Conservation (phyloP, 2,113 vertebrate species). For the Macrotis lagotis region DNA sequence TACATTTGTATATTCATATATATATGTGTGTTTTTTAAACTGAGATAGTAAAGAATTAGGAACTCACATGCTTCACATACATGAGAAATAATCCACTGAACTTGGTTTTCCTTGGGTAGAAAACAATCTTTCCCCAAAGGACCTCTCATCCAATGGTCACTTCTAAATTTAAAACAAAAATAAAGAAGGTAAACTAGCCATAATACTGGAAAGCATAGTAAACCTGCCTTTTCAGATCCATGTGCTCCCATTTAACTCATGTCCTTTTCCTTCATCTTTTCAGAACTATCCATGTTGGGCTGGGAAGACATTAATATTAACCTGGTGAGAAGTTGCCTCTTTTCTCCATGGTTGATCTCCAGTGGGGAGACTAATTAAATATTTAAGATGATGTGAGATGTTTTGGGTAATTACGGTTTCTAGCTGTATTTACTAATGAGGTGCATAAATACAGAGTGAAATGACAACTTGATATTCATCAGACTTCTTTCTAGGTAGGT, state of each 20-base stretch:
- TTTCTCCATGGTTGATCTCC: constrained; percentile 71
- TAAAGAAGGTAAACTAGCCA: constrained; percentile 63
- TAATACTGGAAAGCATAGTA: constrained; percentile 63
- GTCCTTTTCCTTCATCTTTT: constrained; percentile 60
- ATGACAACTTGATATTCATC: constrained; percentile 50
- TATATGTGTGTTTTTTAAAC: background rate
- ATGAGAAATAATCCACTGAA: background rate
- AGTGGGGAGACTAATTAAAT: constrained; percentile 74
- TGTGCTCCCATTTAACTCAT: constrained; percentile 55
- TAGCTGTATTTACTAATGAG: constrained; percentile 68
- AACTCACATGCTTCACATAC: background rate
- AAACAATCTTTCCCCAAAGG: constrained; percentile 60
- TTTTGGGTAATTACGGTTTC: constrained; percentile 72
- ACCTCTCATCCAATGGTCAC: constrained; percentile 69
- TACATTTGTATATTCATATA: no score
- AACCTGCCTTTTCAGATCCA: constrained; percentile 49
- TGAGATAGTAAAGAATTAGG: background rate
- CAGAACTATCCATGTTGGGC: constrained; percentile 66
- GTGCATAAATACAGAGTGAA: constrained; percentile 52
- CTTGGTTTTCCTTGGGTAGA: constrained; percentile 38
- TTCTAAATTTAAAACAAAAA: constrained; percentile 68
- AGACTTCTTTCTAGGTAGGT: constrained; percentile 24
- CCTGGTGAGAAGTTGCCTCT: constrained; percentile 68
- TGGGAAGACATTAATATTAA: constrained; percentile 72
- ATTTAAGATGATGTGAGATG: constrained; percentile 67